A percentile compares a stretch with the other conserved stretches of the same genome.
phyloP scores from a whole-genome alignment of 2,113 vertebrate genomes.

The Oreotrochilus melanogaster region DNA sequence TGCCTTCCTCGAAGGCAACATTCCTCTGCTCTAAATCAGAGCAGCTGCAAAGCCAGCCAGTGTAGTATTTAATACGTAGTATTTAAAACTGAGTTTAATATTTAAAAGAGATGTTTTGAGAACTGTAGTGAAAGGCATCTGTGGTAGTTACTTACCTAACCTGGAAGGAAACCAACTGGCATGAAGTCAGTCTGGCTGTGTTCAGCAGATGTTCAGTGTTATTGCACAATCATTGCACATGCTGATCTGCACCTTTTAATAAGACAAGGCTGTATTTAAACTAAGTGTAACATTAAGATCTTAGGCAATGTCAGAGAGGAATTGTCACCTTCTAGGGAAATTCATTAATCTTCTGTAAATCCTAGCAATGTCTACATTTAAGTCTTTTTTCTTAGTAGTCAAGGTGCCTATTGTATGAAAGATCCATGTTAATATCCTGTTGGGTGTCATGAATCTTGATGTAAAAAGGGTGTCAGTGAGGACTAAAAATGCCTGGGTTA shows the following conservation, averaged over 20 bases:
- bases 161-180: background rate
- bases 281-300: background rate
- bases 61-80: background rate
- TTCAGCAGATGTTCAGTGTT: background rate
- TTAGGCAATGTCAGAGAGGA: background rate
- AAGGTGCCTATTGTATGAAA: background rate
- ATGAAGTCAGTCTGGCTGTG: background rate
- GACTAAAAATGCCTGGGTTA: background rate
- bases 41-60: background rate
- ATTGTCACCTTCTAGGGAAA: background rate
- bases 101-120: background rate
- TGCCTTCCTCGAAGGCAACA: too few relatives aligned
- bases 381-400: background rate
- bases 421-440: background rate
- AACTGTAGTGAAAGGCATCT: background rate
- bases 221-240: background rate
- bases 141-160: background rate
- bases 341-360: background rate
- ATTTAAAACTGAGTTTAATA: background rate
- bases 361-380: background rate
- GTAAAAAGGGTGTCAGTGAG: background rate
- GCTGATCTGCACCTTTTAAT: slow-evolving; percentile 6
- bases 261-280: background rate
- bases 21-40: background rate
- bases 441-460: background rate